These are phyloP conservation scores for Temnothorax ravouxi DNA, from an alignment of 2,888 invertebrate species.

Conservation along the genomic window DNA sequence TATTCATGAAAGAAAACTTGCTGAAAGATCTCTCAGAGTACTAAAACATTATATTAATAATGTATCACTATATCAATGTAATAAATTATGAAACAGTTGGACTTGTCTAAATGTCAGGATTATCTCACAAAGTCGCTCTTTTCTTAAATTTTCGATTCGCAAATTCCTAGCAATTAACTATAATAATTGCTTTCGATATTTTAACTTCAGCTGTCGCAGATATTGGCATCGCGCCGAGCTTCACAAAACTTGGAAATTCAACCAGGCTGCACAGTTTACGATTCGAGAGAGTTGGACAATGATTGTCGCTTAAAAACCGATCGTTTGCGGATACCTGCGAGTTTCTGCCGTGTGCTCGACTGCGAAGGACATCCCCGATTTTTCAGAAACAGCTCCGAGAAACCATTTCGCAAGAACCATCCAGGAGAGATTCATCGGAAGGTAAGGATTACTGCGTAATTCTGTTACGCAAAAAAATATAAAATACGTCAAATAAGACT, in stretches of 20 bases:
- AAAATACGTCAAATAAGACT: neutral
- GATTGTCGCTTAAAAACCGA: constrained; percentile 70
- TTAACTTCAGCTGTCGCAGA: constrained; percentile 41
- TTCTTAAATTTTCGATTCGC: neutral
- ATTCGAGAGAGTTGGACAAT: constrained; percentile 43
- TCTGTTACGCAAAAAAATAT: neutral
- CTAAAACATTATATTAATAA: neutral
- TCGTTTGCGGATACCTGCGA: constrained; percentile 60
- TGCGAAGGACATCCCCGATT: constrained; percentile 38
- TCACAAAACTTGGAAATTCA: constrained; percentile 58
- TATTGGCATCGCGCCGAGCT: constrained; percentile 68
- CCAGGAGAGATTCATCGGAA: constrained; percentile 18
- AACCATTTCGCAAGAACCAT: constrained; percentile 27
- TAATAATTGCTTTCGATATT: constrained; percentile 51
- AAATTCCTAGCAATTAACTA: constrained; percentile 36
- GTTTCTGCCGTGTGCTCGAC: constrained; percentile 39
- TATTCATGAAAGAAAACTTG: neutral
- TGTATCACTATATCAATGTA: neutral
- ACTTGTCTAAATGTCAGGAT: constrained; percentile 3
- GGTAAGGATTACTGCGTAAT: constrained; percentile 20
- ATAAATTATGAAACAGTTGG: neutral
- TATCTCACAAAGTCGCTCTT: neutral
- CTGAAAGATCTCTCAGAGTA: neutral
- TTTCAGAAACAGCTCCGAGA: constrained; percentile 26
- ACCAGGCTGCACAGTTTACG: constrained; percentile 31